phyloP scores from a whole-genome alignment of 1,140 invertebrate species.

The Drosophila tristis region DNA sequence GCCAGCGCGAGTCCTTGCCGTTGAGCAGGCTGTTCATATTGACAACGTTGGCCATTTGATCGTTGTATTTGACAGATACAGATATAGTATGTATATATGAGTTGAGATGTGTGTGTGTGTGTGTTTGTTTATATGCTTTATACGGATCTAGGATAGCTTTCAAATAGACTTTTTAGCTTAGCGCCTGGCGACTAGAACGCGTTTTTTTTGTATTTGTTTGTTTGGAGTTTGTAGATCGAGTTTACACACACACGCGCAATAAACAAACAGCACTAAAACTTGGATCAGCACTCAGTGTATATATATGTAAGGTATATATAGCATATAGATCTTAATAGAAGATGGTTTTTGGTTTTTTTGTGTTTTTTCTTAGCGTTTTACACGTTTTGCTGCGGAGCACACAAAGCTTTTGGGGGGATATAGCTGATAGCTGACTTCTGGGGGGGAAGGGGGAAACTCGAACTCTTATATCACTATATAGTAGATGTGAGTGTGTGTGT shows the following conservation, averaged over 20 bases:
- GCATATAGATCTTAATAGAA: slow-evolving; percentile 51
- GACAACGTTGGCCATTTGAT: slow-evolving; percentile 92
- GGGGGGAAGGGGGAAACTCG: slow-evolving; percentile 20
- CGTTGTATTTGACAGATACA: slow-evolving; percentile 36
- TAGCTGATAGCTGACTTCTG: slow-evolving; percentile 62
- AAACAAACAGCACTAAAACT: slow-evolving; percentile 36
- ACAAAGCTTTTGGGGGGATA: slow-evolving; percentile 45
- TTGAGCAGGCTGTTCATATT: slow-evolving; percentile 98
- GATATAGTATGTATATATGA: slow-evolving; percentile 15
- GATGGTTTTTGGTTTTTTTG: slow-evolving; percentile 28
- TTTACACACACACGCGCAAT: slow-evolving; percentile 42
- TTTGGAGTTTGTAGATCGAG: slow-evolving; percentile 8
- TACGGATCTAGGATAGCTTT: slow-evolving; percentile 31
- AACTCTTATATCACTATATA: slow-evolving; percentile 46
- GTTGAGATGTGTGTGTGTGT: slow-evolving; percentile 38
- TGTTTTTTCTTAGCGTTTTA: slow-evolving; percentile 52
- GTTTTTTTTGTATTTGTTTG: slow-evolving; percentile 9
- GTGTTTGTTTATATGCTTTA: slow-evolving; percentile 9
- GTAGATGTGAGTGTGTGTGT: slow-evolving; percentile 29
- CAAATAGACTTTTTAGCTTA: slow-evolving; percentile 42
- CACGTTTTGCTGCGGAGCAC: slow-evolving; percentile 55
- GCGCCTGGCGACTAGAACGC: slow-evolving; percentile 19
- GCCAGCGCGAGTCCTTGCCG: slow-evolving; percentile 99
- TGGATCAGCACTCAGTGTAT: slow-evolving; percentile 39
- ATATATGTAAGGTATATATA: slow-evolving; percentile 37